phyloP scores from a whole-genome alignment of 2,888 invertebrate genomes.

The Limulus polyphemus region DNA sequence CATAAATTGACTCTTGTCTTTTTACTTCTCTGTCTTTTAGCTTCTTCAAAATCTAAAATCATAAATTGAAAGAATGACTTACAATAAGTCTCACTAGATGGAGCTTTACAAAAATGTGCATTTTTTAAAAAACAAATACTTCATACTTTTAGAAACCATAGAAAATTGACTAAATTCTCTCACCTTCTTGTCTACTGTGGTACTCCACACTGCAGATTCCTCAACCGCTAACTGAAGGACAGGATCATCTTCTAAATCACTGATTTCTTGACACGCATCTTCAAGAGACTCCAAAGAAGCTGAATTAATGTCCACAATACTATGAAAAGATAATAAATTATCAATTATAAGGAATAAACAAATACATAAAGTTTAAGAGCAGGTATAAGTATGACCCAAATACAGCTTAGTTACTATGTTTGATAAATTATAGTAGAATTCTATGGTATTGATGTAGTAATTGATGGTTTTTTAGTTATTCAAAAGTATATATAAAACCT shows the following conservation, averaged over 20 bases:
- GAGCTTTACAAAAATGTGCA: no score
- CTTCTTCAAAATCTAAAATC: conserved; percentile 42
- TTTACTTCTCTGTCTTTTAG: conserved; percentile 70
- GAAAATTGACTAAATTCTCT: conserved; percentile 6
- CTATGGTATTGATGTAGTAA: no score
- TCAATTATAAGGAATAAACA: no score
- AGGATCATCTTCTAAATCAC: conserved; percentile 67
- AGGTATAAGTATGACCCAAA: no score
- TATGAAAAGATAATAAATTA: conserved; percentile 26
- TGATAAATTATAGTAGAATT: no score
- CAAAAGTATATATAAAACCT: no score
- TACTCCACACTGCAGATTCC: conserved; percentile 90
- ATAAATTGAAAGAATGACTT: neutral
- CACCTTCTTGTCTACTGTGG: conserved; percentile 69
- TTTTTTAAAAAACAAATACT: no score
- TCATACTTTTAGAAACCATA: neutral
- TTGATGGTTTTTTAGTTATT: no score
- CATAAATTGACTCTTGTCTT: conserved; percentile 87
- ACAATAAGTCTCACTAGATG: neutral
- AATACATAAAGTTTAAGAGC: neutral
- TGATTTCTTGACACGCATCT: conserved; percentile 30
- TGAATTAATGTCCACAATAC: conserved; percentile 35
- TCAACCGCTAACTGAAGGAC: conserved; percentile 62
- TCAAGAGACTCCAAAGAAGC: conserved; percentile 38
- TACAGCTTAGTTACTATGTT: no score